These are phyloP conservation scores for Muscicapa adusta DNA, from an alignment of 2,113 vertebrate genomes.

Conservation along the genomic window DNA sequence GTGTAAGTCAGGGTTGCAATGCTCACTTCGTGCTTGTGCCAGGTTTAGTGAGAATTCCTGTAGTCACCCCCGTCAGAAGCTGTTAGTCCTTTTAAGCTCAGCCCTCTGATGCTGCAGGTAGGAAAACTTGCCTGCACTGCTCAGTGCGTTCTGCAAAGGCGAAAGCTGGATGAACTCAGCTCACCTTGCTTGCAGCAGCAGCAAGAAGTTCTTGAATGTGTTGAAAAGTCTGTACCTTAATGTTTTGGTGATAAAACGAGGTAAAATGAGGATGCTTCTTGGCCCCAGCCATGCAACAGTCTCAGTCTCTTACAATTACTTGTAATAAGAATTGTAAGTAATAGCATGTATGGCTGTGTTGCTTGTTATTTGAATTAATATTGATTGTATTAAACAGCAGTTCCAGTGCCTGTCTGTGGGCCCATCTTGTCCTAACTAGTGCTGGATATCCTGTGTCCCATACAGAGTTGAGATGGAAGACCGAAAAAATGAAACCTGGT, in stretches of 20 bases:
- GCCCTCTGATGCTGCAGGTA: background rate
- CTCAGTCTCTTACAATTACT: background rate
- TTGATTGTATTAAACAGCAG: background rate
- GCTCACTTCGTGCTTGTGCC: background rate
- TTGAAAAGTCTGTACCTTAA: background rate
- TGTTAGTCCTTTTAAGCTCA: background rate
- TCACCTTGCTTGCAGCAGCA: background rate
- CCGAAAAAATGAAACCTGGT: background rate
- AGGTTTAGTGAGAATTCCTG: background rate
- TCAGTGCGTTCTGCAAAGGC: background rate
- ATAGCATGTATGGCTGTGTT: fast-evolving
- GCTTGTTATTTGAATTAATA: background rate
- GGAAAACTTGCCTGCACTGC: background rate
- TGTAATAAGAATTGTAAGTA: no score
- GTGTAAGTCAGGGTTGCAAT: background rate
- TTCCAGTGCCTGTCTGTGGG: background rate
- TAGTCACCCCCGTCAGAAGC: background rate
- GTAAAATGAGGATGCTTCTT: background rate
- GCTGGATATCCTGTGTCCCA: background rate
- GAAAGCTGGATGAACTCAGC: background rate
- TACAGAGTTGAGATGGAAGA: background rate
- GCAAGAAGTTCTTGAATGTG: background rate
- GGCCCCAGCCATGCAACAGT: background rate
- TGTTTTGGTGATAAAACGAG: background rate
- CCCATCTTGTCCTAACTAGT: background rate